Conservation (phyloP, 2,888 invertebrate genomes). For the Allacma fusca region DNA sequence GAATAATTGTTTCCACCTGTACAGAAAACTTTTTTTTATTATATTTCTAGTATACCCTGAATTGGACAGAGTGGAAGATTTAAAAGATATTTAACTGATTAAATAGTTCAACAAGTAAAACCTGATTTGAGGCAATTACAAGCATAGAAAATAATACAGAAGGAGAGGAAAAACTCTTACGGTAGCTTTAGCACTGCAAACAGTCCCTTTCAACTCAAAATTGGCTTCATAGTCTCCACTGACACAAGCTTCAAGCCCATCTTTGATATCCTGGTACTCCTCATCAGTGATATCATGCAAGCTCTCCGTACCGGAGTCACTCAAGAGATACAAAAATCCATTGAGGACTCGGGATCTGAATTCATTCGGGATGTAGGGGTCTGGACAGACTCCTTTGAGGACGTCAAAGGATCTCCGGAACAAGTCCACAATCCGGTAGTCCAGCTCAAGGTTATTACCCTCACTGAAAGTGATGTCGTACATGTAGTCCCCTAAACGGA, state of each 20-base stretch:
- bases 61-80: too few species aligned
- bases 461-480: slow-evolving; percentile 32
- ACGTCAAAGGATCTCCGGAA: slow-evolving; percentile 47
- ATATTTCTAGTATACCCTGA: too few species aligned
- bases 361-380: slow-evolving; percentile 51
- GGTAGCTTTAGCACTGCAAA: slow-evolving; percentile 49
- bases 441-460: background rate
- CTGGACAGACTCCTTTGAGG: slow-evolving; percentile 48
- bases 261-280: slow-evolving; percentile 56
- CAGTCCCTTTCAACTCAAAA: slow-evolving; percentile 53
- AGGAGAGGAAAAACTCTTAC: too few species aligned
- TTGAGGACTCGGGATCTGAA: slow-evolving; percentile 50
- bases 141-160: too few species aligned
- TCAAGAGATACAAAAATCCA: slow-evolving; percentile 53
- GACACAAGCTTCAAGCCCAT: slow-evolving; percentile 48
- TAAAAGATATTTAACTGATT: too few species aligned
- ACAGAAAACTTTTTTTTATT: too few species aligned
- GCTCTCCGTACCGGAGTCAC: slow-evolving; percentile 52
- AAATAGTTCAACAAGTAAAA: too few species aligned
- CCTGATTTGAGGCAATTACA: too few species aligned
- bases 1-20: slow-evolving; percentile 13
- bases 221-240: slow-evolving; percentile 43
- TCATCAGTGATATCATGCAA: slow-evolving; percentile 53
- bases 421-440: slow-evolving; percentile 29
- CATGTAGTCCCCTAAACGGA: background rate